Percentiles rank a stretch among this genome's conserved stretches.
Evolutionary conservation across 2,888 invertebrate species (phyloP).

Genomic region (Tachystola acroxantha): DNA sequence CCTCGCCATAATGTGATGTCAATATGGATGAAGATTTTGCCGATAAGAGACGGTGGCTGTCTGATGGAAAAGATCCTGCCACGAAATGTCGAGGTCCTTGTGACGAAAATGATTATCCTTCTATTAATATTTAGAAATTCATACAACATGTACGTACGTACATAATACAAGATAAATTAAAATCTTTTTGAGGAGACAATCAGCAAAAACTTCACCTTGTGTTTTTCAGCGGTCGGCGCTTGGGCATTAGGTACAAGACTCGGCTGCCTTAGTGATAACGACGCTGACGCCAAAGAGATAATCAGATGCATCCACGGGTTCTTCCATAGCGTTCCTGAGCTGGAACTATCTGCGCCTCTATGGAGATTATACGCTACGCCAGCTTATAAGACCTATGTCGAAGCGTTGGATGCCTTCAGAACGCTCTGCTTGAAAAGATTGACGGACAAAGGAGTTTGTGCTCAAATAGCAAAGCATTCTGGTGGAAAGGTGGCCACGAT

Average conservation of each 20-base stretch:
- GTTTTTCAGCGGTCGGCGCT: slow-evolving; percentile 84
- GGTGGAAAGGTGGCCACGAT: slow-evolving; percentile 80
- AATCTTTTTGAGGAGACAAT: too few relatives aligned
- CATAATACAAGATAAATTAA: too few relatives aligned
- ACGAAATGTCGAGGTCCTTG: background rate
- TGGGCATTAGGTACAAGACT: slow-evolving; percentile 90
- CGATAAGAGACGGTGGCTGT: too few relatives aligned
- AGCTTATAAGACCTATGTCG: slow-evolving; percentile 83
- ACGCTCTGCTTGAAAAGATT: slow-evolving; percentile 70
- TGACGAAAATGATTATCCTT: too few relatives aligned
- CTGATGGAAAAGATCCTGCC: too few relatives aligned
- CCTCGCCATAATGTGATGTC: too few relatives aligned
- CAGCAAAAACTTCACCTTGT: background rate
- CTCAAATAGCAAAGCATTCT: slow-evolving; percentile 51
- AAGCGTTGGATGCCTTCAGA: slow-evolving; percentile 84
- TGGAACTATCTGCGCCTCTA: slow-evolving; percentile 85
- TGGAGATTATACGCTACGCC: slow-evolving; percentile 86
- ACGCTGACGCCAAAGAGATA: slow-evolving; percentile 85
- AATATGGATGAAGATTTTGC: too few relatives aligned
- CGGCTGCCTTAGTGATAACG: slow-evolving; percentile 84
- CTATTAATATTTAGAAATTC: background rate
- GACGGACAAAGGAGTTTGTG: slow-evolving; percentile 64
- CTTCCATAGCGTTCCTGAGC: slow-evolving; percentile 86
- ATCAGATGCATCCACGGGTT: slow-evolving; percentile 87
- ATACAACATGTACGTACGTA: too few relatives aligned